Evolutionary conservation across 2,888 invertebrate species (phyloP).

Genomic region (Agriotes lineatus): DNA sequence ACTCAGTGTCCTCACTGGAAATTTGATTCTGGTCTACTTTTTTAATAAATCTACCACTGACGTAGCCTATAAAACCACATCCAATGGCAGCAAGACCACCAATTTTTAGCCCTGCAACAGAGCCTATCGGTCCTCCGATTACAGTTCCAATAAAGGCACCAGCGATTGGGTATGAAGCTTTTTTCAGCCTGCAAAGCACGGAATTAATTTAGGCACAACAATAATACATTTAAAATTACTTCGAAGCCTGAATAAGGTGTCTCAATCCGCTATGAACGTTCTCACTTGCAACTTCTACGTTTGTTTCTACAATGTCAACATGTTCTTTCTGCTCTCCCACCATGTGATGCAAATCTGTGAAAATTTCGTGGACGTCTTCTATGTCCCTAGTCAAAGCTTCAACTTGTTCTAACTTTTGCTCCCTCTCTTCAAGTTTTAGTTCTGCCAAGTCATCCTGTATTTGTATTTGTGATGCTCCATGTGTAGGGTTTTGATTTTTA

Average conservation of each 20-base stretch:
- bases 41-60: slow-evolving; percentile 72
- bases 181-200: slow-evolving; percentile 62
- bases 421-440: slow-evolving; percentile 64
- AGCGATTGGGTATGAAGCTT: slow-evolving; percentile 76
- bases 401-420: slow-evolving; percentile 74
- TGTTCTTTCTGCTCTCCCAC: slow-evolving; percentile 73
- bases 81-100: slow-evolving; percentile 78
- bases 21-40: background rate
- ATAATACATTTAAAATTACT: slow-evolving; percentile 60
- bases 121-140: slow-evolving; percentile 79
- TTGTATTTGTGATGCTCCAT: slow-evolving; percentile 59
- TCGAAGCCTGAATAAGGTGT: slow-evolving; percentile 72
- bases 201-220: no score
- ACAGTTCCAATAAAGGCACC: slow-evolving; percentile 80
- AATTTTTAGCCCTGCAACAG: slow-evolving; percentile 78
- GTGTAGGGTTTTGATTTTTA: slow-evolving; percentile 57
- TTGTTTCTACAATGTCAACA: slow-evolving; percentile 72
- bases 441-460: slow-evolving; percentile 61
- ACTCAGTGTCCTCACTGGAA: slow-evolving; percentile 41
- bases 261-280: slow-evolving; percentile 72
- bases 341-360: slow-evolving; percentile 70
- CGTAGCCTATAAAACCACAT: slow-evolving; percentile 76
- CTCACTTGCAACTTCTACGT: slow-evolving; percentile 71
- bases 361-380: slow-evolving; percentile 77
- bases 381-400: slow-evolving; percentile 76